Conservation (phyloP, 2,888 invertebrate species). For the Plemyria rubiginata region DNA sequence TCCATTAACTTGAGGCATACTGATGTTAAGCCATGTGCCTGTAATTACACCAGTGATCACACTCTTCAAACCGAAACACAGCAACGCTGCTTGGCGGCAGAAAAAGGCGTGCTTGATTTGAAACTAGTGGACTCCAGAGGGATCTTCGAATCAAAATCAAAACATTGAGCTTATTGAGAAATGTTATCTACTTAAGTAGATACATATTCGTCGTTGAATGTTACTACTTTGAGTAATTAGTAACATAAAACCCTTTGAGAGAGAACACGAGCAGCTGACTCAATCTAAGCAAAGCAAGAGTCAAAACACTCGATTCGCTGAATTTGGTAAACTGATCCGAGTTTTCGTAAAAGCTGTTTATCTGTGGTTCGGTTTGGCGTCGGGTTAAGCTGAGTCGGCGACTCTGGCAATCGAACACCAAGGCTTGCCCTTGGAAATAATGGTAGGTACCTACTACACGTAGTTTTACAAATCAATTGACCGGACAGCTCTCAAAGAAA, state of each 20-base stretch:
- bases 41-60: no score
- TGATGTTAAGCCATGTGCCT: no score
- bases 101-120: no score
- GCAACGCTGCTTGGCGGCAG: no score
- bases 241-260: slow-evolving; percentile 18
- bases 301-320: slow-evolving; percentile 44
- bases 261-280: slow-evolving; percentile 31
- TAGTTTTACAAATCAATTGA: neutral
- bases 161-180: no score
- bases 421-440: slow-evolving; percentile 65
- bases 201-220: no score
- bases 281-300: slow-evolving; percentile 41
- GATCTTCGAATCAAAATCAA: no score
- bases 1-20: no score
- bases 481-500: neutral
- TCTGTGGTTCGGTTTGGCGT: slow-evolving; percentile 21
- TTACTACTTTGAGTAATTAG: neutral
- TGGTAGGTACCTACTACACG: neutral
- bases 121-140: no score
- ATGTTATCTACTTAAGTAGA: no score
- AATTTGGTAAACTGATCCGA: slow-evolving; percentile 54
- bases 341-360: slow-evolving; percentile 30
- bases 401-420: slow-evolving; percentile 71
- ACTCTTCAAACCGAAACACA: no score
- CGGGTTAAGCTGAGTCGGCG: slow-evolving; percentile 58